Percentiles rank a stretch among this genome's conserved stretches.
Evolutionary conservation across 2,888 invertebrate species (phyloP).

Genomic region (Meloe dianella): DNA sequence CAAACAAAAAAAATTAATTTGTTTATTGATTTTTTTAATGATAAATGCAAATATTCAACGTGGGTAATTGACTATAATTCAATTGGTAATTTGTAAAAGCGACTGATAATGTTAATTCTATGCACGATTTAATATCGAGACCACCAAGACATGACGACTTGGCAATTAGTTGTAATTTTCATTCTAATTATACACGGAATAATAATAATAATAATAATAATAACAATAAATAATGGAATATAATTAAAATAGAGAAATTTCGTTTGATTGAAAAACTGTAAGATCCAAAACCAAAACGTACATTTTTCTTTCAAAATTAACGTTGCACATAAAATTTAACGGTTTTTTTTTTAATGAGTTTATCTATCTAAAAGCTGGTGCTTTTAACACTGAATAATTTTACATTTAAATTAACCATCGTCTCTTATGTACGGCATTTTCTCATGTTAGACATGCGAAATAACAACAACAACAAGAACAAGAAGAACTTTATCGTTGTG

Average conservation of each 20-base stretch:
- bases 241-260: conserved; percentile 16
- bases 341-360: conserved; percentile 27
- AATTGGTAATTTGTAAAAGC: conserved; percentile 14
- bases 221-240: no score
- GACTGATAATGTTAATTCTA: conserved; percentile 13
- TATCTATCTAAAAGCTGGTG: conserved; percentile 35
- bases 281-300: not conserved
- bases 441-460: not conserved
- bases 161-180: conserved; percentile 16
- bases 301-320: not conserved
- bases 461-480: not conserved
- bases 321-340: conserved; percentile 16
- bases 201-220: no score
- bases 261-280: not conserved
- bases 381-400: conserved; percentile 45
- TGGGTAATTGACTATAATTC: conserved; percentile 6
- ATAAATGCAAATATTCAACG: not conserved
- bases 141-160: conserved; percentile 5
- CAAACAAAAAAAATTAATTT: not conserved
- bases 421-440: conserved; percentile 24
- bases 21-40: not conserved
- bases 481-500: conserved; percentile 7
- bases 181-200: conserved; percentile 20
- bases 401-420: conserved; percentile 35
- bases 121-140: conserved; percentile 13